Evolutionary conservation across 2,888 invertebrate genomes (phyloP), one percentile per base, ranked within the genome.

Genomic region (Kuschelorhynchus macadamiae): DNA sequence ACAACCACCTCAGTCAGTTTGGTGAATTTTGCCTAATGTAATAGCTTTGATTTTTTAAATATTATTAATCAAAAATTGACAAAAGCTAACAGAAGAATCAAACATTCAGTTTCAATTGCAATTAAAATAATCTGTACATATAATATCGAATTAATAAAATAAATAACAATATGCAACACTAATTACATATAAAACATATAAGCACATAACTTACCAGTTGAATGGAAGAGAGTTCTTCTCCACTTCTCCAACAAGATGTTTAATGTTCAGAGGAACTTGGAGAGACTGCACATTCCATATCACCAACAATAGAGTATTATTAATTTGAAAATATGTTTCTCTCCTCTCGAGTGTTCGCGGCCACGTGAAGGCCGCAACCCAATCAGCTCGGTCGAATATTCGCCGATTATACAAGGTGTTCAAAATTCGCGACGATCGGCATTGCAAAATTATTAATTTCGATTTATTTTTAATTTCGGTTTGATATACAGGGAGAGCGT

Each of bases 231-330:
- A 9, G 16, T 17, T 25, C 44, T 25, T 32, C 32, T 33, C 36
- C 20, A 63, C 20, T 47, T 39, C 33, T 55, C 55, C 21, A 12
- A 14, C 1, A 53, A 8, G 12, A 18, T 46, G 46, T 55, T 52
- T 21, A 50, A 18, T 18, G 17, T 25, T 25, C 25, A 25, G 25
- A 20, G 41, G 33, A 21, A 44, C 52, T 50, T 64, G 25, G 39
- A 67, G 55, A 55, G 50, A 49, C 62, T 46, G 50, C 41, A 25
- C 68, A 68, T 59, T 59, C 68, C 68, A 68, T 59, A 47, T 63
- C 64, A 67, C 55, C 2, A 57, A 68, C 63, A 59, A 68, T 64
- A 53, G 53, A 59, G 47, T 49, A 64, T 57, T 36, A 52, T 67
- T 67, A 57, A 65, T 65, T 65, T 56, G 14, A 49, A 57, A 64